Evolutionary conservation across 2,888 invertebrate genomes (phyloP).

Genomic region (Pherbina coryleti): DNA sequence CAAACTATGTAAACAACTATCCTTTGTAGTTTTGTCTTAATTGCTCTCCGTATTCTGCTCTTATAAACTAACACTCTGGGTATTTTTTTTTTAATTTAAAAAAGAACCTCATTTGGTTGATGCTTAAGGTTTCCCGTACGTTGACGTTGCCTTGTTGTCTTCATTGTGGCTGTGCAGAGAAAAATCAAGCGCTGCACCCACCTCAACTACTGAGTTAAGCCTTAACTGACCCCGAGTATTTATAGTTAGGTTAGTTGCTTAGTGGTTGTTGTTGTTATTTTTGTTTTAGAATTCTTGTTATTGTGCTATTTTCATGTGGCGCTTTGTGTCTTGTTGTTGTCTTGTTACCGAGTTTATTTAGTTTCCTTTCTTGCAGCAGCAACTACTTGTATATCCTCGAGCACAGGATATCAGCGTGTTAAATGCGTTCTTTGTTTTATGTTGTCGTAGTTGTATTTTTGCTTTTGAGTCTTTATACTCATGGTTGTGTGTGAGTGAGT

Average conservation of each 20-base stretch:
- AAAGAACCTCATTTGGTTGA: too few species aligned
- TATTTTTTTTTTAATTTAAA: too few species aligned
- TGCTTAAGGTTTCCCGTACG: too few species aligned
- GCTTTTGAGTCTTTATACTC: background rate
- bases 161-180: too few species aligned
- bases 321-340: background rate
- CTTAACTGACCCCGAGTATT: conserved; percentile 12
- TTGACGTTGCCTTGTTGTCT: too few species aligned
- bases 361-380: background rate
- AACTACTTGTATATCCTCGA: background rate
- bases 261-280: conserved; percentile 19
- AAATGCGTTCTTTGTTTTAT: background rate
- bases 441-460: background rate
- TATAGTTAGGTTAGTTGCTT: conserved; percentile 13
- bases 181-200: background rate
- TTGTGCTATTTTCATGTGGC: background rate
- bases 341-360: background rate
- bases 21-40: too few species aligned
- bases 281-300: conserved; percentile 5
- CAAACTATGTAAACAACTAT: too few species aligned
- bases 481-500: conserved; percentile 20
- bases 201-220: background rate
- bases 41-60: too few species aligned
- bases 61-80: too few species aligned
- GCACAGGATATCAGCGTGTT: background rate